Base-by-base conservation (phyloP, 2,797 vertebrate species). In the Tolypeutes matacus region DNA sequence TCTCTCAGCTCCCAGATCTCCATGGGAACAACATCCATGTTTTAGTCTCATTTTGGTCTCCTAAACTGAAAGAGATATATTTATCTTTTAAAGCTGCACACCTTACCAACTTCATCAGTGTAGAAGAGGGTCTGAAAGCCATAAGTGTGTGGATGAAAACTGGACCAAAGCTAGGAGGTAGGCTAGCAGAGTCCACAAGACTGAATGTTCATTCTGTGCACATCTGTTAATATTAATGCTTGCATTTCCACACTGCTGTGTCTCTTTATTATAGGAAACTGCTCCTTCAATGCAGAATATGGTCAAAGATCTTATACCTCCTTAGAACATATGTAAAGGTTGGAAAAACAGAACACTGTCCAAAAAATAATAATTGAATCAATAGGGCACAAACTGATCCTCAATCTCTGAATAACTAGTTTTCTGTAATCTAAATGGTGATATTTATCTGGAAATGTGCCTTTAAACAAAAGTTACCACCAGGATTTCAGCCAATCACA, bases 381-480 rank as follows among this genome's bases (percentile, higher is more conserved):
- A 77, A 83, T 10, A 85, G 31, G 34, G 31, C 23, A 76, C 81
- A 88, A 84, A 69, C 42, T 89, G 60, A 92, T 72, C 29, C 56
- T 67, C 39, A 3, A 87, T 49, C 75, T 64, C 73, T 76, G 36
- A 95, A 70, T 73, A 95, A 89, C 18, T 25, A 70, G 58, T 94
- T 51, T 85, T 90, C 64, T 95, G 60, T 42, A 60, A 51, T 72
- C 21, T 64, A 93, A 75, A 86, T 29, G 39, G 14, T 51, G 34
- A 87, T 39, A 84, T 31, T 91, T 88, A 93, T 64, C 78, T 92
- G 49, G 88, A 96, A 91, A 85, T 73, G 20, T 21, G 69, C 39
- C 86, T 86, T 93, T 85, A 69, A 94, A 46, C 42, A 87, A 70
- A 95, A 90, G 49, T 86, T 25, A 84, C 8, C 34, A 51, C 39